phyloP scores from a whole-genome alignment of 1,140 invertebrate genomes.

The Eubasilissa regina region DNA sequence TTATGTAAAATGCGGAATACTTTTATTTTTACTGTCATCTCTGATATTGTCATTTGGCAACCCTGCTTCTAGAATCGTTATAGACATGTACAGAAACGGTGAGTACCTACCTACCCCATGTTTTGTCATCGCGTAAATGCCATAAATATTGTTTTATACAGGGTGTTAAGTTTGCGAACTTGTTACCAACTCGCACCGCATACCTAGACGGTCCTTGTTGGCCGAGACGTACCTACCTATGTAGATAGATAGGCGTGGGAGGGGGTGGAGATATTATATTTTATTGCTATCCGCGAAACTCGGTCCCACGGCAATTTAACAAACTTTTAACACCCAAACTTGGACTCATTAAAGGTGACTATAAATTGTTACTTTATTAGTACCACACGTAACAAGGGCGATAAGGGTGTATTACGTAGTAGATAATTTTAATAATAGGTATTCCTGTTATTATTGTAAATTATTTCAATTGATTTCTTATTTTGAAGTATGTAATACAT shows the following conservation, averaged over 20 bases:
- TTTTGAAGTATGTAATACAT: too few species aligned
- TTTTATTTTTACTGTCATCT: too few species aligned
- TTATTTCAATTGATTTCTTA: too few species aligned
- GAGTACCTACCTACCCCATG: slow-evolving; percentile 48
- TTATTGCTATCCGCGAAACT: slow-evolving; percentile 52
- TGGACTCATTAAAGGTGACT: slow-evolving; percentile 57
- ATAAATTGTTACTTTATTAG: slow-evolving; percentile 48
- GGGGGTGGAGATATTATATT: slow-evolving; percentile 42
- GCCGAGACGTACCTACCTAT: slow-evolving; percentile 15
- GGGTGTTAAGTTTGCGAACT: slow-evolving; percentile 52
- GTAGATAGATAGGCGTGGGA: slow-evolving; percentile 32
- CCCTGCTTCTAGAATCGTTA: slow-evolving; percentile 17
- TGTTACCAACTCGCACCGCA: slow-evolving; percentile 42
- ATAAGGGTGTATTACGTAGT: too few species aligned
- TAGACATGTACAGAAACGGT: slow-evolving; percentile 32
- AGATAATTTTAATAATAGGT: too few species aligned
- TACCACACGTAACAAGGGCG: slow-evolving; percentile 37
- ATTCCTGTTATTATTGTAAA: too few species aligned
- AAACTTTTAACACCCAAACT: slow-evolving; percentile 57
- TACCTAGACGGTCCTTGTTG: slow-evolving; percentile 7
- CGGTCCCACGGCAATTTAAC: slow-evolving; percentile 54
- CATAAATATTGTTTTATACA: slow-evolving; percentile 61
- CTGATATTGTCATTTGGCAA: too few species aligned
- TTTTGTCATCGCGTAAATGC: slow-evolving; percentile 59
- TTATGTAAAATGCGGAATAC: too few species aligned